phyloP scores from a whole-genome alignment of 2,797 vertebrate species.

The Monodelphis domestica region DNA sequence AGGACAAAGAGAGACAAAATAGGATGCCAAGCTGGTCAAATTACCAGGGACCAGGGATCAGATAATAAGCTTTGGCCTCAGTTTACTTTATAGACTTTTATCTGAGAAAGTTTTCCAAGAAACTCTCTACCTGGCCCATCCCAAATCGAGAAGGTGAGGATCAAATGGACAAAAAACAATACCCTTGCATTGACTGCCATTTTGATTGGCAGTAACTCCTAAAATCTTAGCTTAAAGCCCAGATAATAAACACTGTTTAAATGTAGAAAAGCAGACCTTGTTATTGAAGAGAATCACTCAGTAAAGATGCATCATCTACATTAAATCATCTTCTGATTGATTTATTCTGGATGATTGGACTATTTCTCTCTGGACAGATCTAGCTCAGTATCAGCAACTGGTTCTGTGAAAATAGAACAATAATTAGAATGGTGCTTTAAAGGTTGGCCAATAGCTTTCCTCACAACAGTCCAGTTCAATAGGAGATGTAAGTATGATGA shows the following conservation, averaged over 20 bases:
- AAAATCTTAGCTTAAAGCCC: neutral
- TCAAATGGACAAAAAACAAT: neutral
- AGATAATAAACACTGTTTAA: neutral
- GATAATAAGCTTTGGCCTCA: neutral
- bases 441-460: neutral
- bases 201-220: neutral
- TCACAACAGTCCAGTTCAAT: neutral
- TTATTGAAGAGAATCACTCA: neutral
- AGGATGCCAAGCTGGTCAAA: neutral
- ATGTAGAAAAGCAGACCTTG: neutral
- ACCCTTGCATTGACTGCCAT: neutral
- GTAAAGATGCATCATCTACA: neutral
- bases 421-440: neutral
- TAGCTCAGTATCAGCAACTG: neutral
- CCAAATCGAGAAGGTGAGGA: neutral
- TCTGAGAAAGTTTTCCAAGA: neutral
- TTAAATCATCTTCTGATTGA: neutral
- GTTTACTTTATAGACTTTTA: neutral
- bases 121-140: neutral
- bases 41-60: neutral
- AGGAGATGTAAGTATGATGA: neutral
- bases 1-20: neutral
- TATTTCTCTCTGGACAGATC: neutral
- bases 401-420: neutral
- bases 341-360: neutral